Evolutionary conservation across 2,113 vertebrate species (phyloP), one percentile per base, ranked within the genome.

Genomic region (Pangasianodon gigas): DNA sequence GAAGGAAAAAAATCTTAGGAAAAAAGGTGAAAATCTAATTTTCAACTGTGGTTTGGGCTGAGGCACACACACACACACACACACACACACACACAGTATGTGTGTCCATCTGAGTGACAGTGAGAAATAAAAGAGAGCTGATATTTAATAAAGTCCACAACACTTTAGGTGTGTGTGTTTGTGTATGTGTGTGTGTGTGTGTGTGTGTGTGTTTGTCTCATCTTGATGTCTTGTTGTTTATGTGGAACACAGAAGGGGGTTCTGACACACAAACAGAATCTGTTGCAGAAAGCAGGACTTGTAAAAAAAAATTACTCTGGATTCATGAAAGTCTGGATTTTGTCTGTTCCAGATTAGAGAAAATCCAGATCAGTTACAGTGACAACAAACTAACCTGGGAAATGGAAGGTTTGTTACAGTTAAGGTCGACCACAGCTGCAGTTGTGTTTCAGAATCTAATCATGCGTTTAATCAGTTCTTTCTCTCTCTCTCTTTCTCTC

Each of bases 161-260:
- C 51, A 52, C 51, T 13, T 52, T 52, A 56, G 54, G 54, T 92
- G 91, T 90, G 88, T 91, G 92, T 86, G 56, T 75, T 88, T 90
- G 92, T 79, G 93, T 92, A 87, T 51, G 46, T 89, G 89, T 90
- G 89, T 77, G 74, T 24, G 2, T 65, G 29, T 65, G 26, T n/a
- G n/a, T 51, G 46, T 89, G 89, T 90, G 89, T 77, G 74, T 24
- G 2, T 65, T 29, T 65, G 26, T 65, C 60, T 7, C n/a, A 16
- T 69, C n/a, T n/a, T 32, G n/a, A 16, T 32, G 67, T 69, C 67
- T 6, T n/a, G n/a, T 37, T 58, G 85, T 91, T 88, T 69, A 90
- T 91, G 92, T 90, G 89, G 24, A 69, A 93, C 91, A 91, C 41
- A 13, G 62, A 29, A 16, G 4, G 48, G 41, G 24, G 75, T 48